Evolutionary conservation across 2,797 vertebrate species (phyloP).

Genomic region (Mionectes olivaceus): DNA sequence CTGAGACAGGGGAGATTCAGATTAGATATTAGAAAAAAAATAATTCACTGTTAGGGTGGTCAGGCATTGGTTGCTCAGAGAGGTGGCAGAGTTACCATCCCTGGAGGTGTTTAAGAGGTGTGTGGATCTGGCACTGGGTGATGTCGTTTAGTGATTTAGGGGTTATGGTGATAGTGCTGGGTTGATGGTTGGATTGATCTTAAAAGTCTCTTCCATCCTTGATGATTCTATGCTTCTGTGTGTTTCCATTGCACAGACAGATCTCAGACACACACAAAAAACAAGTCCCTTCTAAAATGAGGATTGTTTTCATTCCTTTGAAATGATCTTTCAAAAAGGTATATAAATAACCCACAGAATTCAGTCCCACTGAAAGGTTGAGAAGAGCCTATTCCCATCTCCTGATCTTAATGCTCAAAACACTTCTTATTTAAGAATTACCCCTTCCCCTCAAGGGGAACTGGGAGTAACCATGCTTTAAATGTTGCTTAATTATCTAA

Average conservation of each 20-base stretch:
- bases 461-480: background rate
- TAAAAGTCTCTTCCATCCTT: background rate
- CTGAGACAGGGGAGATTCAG: background rate
- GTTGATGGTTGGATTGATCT: background rate
- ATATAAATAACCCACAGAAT: background rate
- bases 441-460: background rate
- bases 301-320: background rate
- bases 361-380: background rate
- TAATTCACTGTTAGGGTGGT: background rate
- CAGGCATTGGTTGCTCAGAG: background rate
- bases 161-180: background rate
- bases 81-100: background rate
- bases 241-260: background rate
- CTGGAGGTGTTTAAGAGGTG: background rate
- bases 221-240: background rate
- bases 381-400: background rate
- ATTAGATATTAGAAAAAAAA: no score
- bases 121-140: background rate
- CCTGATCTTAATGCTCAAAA: background rate
- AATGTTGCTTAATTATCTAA: slow-evolving; percentile 51
- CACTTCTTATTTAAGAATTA: background rate
- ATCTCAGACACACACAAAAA: background rate
- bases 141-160: background rate
- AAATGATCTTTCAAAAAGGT: background rate
- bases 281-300: background rate